Base-by-base conservation (phyloP, 2,797 vertebrate genomes). In the Australoheros facetus region DNA sequence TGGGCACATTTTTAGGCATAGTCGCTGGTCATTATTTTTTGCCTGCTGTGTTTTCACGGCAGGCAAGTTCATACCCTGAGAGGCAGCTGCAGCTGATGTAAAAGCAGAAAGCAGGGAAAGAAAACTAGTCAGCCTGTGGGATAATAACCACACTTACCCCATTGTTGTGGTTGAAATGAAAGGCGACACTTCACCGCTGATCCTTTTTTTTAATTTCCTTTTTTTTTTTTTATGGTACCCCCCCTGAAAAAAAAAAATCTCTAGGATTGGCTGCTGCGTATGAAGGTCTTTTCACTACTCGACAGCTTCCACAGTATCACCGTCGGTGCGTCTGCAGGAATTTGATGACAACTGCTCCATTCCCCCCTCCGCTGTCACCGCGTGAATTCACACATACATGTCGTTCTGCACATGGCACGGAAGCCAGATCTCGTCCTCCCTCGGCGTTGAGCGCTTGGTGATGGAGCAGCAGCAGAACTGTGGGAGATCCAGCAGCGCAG, bases 91-190 rank as follows among this genome's bases (percentile, higher is more conserved):
- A 83, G 86, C 78, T 85, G 80, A 87, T 79, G 54, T 78, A 64
- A 77, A 84, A 79, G 53, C 66, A 83, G 58, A 88, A 53, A 81
- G 32, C 55, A 78, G 55, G 76, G 19, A 32, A 71, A 77, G 58
- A 7, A 23, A 82, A 76, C 58, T 82, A 81, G 54, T 80, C 62
- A 83, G 55, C 56, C 32, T 79, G 73, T 53, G 73, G 32, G 81
- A 71, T 87, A 75, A 86, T 85, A 87, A 85, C 80, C 71, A 75
- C 86, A 94, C 94, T 94, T 91, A 95, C 94, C 94, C 94, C 94
- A 95, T 95, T 91, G 88, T 87, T 89, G 91, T 88, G 90, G 91
- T 32, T 37, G 90, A 88, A 75, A 92, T 88, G 76, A 72, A 83
- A 72, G 85, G 80, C 83, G 88, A 88, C 87, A 86, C 85, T 74